Evolutionary conservation across 2,113 vertebrate species (phyloP).

Genomic region (Ammodytes dubius): DNA sequence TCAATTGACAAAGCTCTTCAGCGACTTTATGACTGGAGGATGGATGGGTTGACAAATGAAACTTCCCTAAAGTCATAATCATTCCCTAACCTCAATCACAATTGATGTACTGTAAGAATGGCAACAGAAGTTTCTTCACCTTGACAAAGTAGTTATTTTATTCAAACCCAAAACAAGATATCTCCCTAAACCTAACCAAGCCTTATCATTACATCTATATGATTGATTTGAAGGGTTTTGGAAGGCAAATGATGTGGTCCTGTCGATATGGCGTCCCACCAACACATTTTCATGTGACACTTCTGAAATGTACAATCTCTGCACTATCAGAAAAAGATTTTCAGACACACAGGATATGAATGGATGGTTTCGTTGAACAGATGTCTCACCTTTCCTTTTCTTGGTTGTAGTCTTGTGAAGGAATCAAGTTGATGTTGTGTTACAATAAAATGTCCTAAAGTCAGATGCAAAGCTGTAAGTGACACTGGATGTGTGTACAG

Average conservation of each 20-base stretch:
- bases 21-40: too few species aligned
- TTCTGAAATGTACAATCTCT: conserved; percentile 4
- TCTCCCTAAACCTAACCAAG: background rate
- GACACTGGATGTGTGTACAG: conserved; percentile 12
- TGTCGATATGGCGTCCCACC: background rate
- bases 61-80: too few species aligned
- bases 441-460: conserved; percentile 24
- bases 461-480: conserved; percentile 9
- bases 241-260: background rate
- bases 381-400: conserved; percentile 26
- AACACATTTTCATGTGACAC: background rate
- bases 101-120: too few species aligned
- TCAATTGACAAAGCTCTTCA: too few species aligned
- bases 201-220: background rate
- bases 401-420: conserved; percentile 19
- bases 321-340: conserved; percentile 17
- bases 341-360: conserved; percentile 17
- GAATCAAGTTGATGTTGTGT: conserved; percentile 34
- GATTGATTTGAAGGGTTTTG: background rate
- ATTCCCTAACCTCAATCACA: too few species aligned
- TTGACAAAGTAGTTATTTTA: background rate
- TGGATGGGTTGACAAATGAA: too few species aligned
- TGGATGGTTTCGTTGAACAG: conserved; percentile 32
- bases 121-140: too few species aligned
- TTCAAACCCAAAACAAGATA: background rate